phyloP scores from a whole-genome alignment of 2,113 vertebrate species.

The Lycocorax pyrrhopterus region DNA sequence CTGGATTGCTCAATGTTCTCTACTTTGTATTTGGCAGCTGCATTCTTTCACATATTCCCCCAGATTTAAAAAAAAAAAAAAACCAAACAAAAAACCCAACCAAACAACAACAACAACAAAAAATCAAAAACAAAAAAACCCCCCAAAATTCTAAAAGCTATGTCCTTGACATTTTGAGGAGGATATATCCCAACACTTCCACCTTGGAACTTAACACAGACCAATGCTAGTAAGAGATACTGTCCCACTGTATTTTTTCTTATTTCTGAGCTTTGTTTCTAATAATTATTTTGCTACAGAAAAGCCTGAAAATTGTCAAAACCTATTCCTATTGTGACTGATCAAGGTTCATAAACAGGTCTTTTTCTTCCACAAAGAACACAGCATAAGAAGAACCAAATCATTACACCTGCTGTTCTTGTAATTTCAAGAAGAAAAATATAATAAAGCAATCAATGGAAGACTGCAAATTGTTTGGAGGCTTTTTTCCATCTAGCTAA shows the following conservation, averaged over 20 bases:
- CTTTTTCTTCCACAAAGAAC: neutral
- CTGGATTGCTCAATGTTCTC: neutral
- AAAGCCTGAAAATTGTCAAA: neutral
- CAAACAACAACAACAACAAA: too few species aligned
- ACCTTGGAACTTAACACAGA: neutral
- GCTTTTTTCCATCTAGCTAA: neutral
- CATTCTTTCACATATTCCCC: neutral
- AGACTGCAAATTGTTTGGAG: neutral
- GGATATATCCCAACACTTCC: neutral
- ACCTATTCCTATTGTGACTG: neutral
- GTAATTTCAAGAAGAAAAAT: neutral
- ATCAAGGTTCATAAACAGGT: neutral
- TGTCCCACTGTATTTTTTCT: neutral
- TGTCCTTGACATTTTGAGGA: neutral
- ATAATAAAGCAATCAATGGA: neutral
- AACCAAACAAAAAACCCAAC: neutral
- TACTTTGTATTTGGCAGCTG: neutral
- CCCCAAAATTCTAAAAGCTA: neutral
- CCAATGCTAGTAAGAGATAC: accelerated
- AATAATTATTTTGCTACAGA: neutral
- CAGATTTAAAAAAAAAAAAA: neutral
- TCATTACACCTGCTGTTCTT: neutral
- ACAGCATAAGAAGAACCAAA: neutral
- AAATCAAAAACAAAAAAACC: neutral
- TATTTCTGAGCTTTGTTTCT: neutral